Base-by-base conservation (phyloP, 2,888 invertebrate species). In the Norana najaformis region DNA sequence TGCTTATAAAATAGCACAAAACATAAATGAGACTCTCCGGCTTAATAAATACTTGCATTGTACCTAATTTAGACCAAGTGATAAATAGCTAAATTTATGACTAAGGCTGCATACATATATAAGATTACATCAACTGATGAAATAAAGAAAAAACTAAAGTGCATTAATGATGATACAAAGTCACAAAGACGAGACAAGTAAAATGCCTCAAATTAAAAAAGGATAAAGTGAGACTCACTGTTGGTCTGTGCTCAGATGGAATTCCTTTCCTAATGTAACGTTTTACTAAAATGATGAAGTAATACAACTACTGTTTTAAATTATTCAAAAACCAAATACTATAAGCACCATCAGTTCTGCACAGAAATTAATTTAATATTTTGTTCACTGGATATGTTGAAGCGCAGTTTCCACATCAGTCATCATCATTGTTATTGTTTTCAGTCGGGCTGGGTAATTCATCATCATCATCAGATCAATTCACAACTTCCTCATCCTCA, bases 191-290 rank as follows among this genome's bases (percentile, higher is more conserved):
- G 30, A 69, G 11, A 69, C 11, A 69, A 69, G 30, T 8, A 69
- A 69, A n/a, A 13, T n/a, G 30, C 69, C n/a, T n/a, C 0, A 69
- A n/a, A 69, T n/a, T n/a, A n/a, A 69, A 69, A 69, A 41, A 69
- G 30, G 30, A 69, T n/a, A 69, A 69, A 30, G 8, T 30, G 0
- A 69, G 35, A 89, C 90, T 88, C 90, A 92, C 92, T 69, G 53
- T 83, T 53, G 92, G 85, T 93, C 96, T 94, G 91, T 96, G 95
- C 93, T 96, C 95, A 83, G 96, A 96, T 91, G 98, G 98, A 94
- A 98, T 97, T 90, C 98, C 98, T 96, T 98, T 98, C 90, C 98
- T 96, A 91, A 98, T 97, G 94, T 97, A 98, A 94, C 98, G 96
- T 95, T 98, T 98, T 88, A 98, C 96, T 95, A 93, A 89, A 94